Conservation (phyloP, 2,888 invertebrate species). For the Ashinkailepas kermadecensis region DNA sequence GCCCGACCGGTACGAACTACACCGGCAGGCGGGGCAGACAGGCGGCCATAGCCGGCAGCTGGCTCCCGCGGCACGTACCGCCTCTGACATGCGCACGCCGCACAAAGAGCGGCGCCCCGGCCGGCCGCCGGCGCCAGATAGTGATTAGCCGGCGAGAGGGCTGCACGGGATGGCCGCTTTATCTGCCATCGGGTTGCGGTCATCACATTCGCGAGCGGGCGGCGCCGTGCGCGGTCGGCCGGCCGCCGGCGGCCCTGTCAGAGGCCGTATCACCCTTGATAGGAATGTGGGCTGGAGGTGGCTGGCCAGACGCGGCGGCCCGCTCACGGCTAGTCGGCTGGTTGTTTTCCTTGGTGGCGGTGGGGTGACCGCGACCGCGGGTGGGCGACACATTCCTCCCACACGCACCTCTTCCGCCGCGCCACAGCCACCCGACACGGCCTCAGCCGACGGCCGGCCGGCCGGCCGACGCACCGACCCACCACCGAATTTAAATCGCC, state of each 20-base stretch:
- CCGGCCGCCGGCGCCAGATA: background rate
- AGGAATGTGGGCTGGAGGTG: constrained; percentile 9
- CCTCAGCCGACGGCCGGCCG: no score
- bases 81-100: background rate
- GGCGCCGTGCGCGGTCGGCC: no score
- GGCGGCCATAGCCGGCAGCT: background rate
- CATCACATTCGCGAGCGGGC: no score
- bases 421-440: no score
- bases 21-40: background rate
- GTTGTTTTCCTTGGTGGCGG: background rate
- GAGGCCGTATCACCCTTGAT: constrained; percentile 17
- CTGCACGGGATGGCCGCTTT: background rate
- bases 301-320: background rate
- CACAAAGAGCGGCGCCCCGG: background rate
- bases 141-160: background rate
- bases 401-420: no score
- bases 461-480: background rate
- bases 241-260: background rate
- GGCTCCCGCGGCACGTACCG: background rate
- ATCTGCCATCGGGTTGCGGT: background rate
- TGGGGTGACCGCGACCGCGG: background rate
- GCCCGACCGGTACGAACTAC: background rate
- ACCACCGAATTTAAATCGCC: background rate
- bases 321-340: background rate
- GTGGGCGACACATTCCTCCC: no score